Evolutionary conservation across 2,888 invertebrate genomes (phyloP).

Genomic region (Drosophila paramelanica): DNA sequence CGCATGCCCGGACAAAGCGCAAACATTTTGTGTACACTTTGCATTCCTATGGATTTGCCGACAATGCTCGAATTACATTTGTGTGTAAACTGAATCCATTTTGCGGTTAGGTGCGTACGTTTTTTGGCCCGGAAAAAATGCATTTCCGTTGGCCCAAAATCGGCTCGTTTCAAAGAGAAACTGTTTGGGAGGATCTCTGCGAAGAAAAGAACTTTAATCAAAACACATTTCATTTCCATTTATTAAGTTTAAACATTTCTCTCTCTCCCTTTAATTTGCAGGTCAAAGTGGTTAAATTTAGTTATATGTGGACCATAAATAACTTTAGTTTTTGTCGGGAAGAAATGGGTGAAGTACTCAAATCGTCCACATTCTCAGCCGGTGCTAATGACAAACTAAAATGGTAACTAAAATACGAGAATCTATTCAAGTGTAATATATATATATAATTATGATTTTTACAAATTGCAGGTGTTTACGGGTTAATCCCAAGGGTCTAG

Average conservation of each 20-base stretch:
- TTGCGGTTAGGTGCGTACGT: constrained; percentile 41
- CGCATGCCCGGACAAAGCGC: constrained; percentile 23
- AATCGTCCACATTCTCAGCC: constrained; percentile 99
- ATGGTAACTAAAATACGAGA: constrained; percentile 88
- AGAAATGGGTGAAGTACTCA: constrained; percentile 99
- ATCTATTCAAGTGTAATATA: not conserved
- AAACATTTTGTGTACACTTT: constrained; percentile 23
- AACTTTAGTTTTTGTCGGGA: constrained; percentile 99
- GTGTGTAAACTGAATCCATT: constrained; percentile 56
- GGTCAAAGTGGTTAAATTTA: constrained; percentile 99
- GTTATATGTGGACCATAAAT: constrained; percentile 99
- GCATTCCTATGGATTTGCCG: constrained; percentile 72
- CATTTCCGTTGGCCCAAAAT: constrained; percentile 50
- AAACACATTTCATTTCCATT: not conserved
- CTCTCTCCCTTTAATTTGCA: constrained; percentile 86
- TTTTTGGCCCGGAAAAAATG: constrained; percentile 45
- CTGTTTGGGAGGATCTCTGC: too few species aligned
- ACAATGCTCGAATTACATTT: constrained; percentile 54
- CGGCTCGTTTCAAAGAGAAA: constrained; percentile 10
- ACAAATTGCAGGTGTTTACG: constrained; percentile 92
- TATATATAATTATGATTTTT: not conserved
- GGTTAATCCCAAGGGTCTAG: constrained; percentile 99
- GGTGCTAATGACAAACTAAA: constrained; percentile 99
- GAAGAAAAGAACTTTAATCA: not conserved
- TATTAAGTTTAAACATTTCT: not conserved